Evolutionary conservation across 2,888 invertebrate species (phyloP).

Genomic region (Lingula anatina): DNA sequence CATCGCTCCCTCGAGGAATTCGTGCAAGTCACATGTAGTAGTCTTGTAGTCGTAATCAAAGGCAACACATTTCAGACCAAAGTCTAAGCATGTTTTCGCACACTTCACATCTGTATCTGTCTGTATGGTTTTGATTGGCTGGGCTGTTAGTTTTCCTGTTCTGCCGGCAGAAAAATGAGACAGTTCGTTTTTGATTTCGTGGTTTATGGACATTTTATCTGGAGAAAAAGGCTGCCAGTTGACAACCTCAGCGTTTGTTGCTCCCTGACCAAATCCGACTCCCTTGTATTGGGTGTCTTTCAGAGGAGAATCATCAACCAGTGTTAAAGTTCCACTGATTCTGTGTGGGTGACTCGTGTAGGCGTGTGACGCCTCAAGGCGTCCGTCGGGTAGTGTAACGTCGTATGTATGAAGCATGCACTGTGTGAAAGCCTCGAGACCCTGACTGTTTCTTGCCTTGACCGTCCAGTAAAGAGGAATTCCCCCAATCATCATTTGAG

Average conservation of each 20-base stretch:
- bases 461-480: slow-evolving; percentile 29
- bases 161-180: slow-evolving; percentile 17
- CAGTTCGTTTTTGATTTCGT: slow-evolving; percentile 8
- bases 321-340: slow-evolving; percentile 20
- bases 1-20: slow-evolving; percentile 19
- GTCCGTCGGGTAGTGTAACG: slow-evolving; percentile 26
- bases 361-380: slow-evolving; percentile 22
- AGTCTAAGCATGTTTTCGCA: slow-evolving; percentile 17
- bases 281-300: slow-evolving; percentile 12
- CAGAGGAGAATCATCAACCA: slow-evolving; percentile 28
- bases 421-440: slow-evolving; percentile 13
- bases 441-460: slow-evolving; percentile 26
- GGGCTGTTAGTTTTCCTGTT: slow-evolving; percentile 19
- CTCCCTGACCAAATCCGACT: slow-evolving; percentile 23
- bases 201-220: slow-evolving; percentile 10
- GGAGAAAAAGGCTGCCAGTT: slow-evolving; percentile 15
- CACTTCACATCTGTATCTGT: slow-evolving; percentile 12
- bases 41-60: slow-evolving; percentile 26
- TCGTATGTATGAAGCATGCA: slow-evolving; percentile 28
- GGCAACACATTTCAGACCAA: slow-evolving; percentile 20
- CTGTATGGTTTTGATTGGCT: slow-evolving; percentile 11
- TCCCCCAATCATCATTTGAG: not conserved
- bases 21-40: slow-evolving; percentile 23
- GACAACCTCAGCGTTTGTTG: slow-evolving; percentile 19
- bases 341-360: slow-evolving; percentile 25